These are phyloP conservation scores for Pseudomyrmex gracilis DNA, from an alignment of 1,140 invertebrate species.

Conservation along the genomic window DNA sequence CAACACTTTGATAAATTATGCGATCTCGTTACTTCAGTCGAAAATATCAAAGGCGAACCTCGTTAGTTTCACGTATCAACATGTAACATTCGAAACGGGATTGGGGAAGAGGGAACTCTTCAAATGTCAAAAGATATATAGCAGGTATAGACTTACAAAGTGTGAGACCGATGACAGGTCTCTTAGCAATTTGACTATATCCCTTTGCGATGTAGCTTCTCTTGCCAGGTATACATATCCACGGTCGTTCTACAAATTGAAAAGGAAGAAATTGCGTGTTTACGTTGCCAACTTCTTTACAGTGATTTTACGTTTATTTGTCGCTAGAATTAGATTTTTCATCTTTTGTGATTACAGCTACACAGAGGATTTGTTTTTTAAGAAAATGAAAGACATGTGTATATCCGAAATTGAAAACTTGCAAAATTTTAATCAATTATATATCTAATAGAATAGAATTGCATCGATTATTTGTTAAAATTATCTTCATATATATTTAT, in stretches of 20 bases:
- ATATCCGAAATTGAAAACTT: not conserved
- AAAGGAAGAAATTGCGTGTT: not conserved
- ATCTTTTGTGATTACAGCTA: not conserved
- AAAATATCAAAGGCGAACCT: not conserved
- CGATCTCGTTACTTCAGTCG: not conserved
- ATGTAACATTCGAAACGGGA: not conserved
- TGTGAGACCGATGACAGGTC: not conserved
- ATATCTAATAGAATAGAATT: not conserved
- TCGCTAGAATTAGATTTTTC: not conserved
- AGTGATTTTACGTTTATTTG: not conserved
- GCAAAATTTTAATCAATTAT: not conserved
- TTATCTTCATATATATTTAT: too few relatives aligned
- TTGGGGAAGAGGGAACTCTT: too few relatives aligned
- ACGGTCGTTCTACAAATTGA: not conserved
- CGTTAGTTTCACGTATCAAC: not conserved
- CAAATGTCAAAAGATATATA: not conserved
- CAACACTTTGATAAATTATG: too few relatives aligned
- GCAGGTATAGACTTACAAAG: constrained; percentile 11
- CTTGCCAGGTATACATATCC: not conserved
- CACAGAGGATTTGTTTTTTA: not conserved
- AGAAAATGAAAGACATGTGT: not conserved
- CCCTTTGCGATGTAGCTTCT: not conserved
- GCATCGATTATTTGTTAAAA: too few relatives aligned
- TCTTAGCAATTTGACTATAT: not conserved
- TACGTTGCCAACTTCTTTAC: not conserved